Evolutionary conservation across 2,113 vertebrate genomes (phyloP).

Genomic region (Psilopogon haemacephalus): DNA sequence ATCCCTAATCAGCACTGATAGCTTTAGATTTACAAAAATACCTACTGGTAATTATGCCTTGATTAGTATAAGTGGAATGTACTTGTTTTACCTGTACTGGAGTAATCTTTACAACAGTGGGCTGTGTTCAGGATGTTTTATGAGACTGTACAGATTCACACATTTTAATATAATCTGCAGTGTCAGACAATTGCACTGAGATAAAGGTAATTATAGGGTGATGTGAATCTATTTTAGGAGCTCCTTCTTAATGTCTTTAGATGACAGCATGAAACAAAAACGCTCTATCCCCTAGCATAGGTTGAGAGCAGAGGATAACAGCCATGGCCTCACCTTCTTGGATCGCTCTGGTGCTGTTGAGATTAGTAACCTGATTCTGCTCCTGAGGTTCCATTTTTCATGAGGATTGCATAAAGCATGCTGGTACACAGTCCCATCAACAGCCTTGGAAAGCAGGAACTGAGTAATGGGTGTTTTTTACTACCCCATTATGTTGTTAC

Average conservation of each 20-base stretch:
- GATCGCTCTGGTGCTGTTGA: background rate
- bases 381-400: background rate
- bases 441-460: background rate
- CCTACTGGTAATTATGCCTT: constrained; percentile 19
- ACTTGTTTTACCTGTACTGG: background rate
- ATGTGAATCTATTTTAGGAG: background rate
- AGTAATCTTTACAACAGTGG: background rate
- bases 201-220: background rate
- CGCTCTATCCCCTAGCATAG: background rate
- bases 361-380: background rate
- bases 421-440: background rate
- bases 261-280: background rate
- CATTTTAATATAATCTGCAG: background rate
- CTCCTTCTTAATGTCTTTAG: background rate
- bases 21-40: constrained; percentile 1
- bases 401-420: background rate
- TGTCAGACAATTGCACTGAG: background rate
- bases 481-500: background rate
- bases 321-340: accelerated
- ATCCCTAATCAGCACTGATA: background rate
- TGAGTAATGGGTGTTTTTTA: background rate
- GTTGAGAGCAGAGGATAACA: background rate
- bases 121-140: background rate
- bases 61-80: background rate
- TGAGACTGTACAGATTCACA: background rate